Evolutionary conservation across 2,113 vertebrate species (phyloP).

Genomic region (Microtus oregoni): DNA sequence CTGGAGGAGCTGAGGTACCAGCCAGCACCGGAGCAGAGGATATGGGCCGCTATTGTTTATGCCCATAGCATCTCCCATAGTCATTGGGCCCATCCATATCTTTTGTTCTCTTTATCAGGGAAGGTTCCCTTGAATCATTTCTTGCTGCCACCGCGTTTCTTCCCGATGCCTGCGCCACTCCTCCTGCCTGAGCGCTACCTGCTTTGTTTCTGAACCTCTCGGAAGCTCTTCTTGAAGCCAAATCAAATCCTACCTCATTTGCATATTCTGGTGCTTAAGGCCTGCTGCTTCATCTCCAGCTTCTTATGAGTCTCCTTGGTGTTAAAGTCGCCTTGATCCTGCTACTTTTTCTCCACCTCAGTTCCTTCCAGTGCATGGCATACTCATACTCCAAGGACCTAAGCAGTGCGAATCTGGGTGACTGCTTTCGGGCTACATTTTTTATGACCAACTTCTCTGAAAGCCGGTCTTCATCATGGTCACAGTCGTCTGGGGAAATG

Average conservation of each 20-base stretch:
- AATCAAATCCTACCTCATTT: background rate
- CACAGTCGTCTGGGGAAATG: fast-evolving
- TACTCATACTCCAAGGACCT: background rate
- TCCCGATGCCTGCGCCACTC: background rate
- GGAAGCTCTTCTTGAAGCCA: background rate
- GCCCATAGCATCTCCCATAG: background rate
- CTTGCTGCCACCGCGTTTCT: background rate
- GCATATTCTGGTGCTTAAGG: too few relatives aligned
- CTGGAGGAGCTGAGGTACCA: background rate
- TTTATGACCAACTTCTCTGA: background rate
- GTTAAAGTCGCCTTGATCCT: background rate
- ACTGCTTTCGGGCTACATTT: background rate
- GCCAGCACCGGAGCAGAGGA: background rate
- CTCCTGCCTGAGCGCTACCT: background rate
- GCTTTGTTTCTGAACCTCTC: background rate
- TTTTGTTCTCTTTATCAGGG: background rate
- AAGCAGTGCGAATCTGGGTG: too few relatives aligned
- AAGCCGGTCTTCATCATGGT: background rate
- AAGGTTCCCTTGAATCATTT: background rate
- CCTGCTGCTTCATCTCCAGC: background rate
- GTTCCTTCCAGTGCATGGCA: background rate
- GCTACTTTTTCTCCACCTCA: background rate
- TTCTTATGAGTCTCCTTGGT: background rate
- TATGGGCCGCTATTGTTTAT: background rate
- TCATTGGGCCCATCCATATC: background rate